These are phyloP conservation scores for Buathra laborator DNA, from an alignment of 2,888 invertebrate species.

Conservation along the genomic window DNA sequence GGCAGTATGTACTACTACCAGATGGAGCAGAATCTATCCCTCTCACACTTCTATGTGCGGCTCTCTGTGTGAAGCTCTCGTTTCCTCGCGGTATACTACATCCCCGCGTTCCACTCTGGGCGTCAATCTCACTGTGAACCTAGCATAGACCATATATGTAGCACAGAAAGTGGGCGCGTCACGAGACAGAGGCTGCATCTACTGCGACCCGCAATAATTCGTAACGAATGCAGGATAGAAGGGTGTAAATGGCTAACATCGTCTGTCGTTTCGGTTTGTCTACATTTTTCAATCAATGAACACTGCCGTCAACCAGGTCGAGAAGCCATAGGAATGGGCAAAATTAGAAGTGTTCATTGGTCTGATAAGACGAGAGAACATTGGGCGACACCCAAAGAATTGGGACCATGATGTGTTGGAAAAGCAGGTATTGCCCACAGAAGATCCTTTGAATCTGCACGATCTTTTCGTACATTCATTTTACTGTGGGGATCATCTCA, in stretches of 20 bases:
- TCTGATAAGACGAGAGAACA: no score
- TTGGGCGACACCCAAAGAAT: no score
- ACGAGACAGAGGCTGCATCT: constrained; percentile 48
- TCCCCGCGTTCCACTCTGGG: constrained; percentile 57
- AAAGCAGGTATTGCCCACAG: no score
- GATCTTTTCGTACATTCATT: no score
- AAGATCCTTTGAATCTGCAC: no score
- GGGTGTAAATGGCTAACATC: constrained; percentile 38
- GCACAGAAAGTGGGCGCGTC: constrained; percentile 45
- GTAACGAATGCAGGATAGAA: constrained; percentile 70
- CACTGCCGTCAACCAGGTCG: no score
- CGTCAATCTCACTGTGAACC: constrained; percentile 71
- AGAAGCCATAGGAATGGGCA: no score
- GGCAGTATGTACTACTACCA: constrained; percentile 79
- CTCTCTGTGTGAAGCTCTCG: constrained; percentile 55
- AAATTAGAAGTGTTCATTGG: no score
- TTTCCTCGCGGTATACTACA: constrained; percentile 24
- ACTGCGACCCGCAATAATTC: constrained; percentile 67
- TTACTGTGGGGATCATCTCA: no score
- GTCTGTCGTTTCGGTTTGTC: constrained; percentile 6
- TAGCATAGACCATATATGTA: constrained; percentile 74
- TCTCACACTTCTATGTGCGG: constrained; percentile 55
- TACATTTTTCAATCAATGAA: no score
- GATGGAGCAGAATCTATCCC: constrained; percentile 77
- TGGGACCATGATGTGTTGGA: no score